Percentiles rank a stretch among this genome's conserved stretches.
Evolutionary conservation across 2,797 vertebrate species (phyloP).

Genomic region (Hemitrygon akajei): DNA sequence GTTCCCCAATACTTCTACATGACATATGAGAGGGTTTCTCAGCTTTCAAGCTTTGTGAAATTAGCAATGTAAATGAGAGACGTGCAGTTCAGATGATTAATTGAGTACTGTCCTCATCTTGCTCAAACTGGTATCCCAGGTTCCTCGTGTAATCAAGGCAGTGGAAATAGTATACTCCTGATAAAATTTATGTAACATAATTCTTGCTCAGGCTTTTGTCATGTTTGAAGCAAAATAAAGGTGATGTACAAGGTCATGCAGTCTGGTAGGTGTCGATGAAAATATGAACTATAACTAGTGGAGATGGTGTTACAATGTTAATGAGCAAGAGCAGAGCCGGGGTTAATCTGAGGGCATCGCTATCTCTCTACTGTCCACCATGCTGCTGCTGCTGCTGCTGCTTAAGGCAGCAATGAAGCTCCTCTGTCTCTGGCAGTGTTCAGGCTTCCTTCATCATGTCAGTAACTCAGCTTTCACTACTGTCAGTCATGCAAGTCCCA

Average conservation of each 20-base stretch:
- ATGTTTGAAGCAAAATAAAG: background rate
- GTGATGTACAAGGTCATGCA: background rate
- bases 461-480: too few relatives aligned
- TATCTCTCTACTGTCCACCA: too few relatives aligned
- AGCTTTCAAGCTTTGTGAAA: background rate
- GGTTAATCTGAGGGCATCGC: too few relatives aligned
- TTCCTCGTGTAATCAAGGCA: background rate
- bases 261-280: background rate
- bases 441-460: too few relatives aligned
- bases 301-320: too few relatives aligned
- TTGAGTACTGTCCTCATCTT: background rate
- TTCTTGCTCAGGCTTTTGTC: too few relatives aligned
- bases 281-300: too few relatives aligned
- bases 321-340: too few relatives aligned
- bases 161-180: background rate
- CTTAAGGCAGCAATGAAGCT: too few relatives aligned
- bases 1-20: background rate
- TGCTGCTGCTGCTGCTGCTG: too few relatives aligned
- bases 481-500: too few relatives aligned
- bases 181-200: background rate
- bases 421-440: too few relatives aligned
- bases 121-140: background rate
- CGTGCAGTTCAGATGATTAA: background rate
- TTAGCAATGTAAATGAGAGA: background rate
- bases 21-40: background rate